Percentiles rank a stretch among this genome's conserved stretches.
Conservation (phyloP, 2,113 vertebrate genomes). For the Galemys pyrenaicus region DNA sequence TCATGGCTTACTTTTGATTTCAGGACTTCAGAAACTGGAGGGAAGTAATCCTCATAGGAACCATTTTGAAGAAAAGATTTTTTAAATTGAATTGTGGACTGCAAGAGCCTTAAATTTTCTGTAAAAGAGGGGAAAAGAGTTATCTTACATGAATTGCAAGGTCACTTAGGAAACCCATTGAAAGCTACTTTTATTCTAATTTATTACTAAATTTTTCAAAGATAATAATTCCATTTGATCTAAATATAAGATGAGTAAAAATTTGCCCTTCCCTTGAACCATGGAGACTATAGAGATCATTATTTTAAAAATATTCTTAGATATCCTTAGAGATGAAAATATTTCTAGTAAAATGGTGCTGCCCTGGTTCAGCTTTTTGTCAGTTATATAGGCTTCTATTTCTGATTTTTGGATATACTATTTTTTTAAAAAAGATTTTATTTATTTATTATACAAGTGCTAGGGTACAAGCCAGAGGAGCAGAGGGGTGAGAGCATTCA, state of each 20-base stretch:
- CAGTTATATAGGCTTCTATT: slow-evolving; percentile 39
- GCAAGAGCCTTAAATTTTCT: slow-evolving; percentile 84
- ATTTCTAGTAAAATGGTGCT: slow-evolving; percentile 39
- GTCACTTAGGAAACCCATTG: slow-evolving; percentile 34
- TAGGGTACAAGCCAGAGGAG: no score
- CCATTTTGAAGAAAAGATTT: slow-evolving; percentile 80
- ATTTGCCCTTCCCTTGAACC: slow-evolving; percentile 67
- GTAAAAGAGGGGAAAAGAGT: slow-evolving; percentile 71
- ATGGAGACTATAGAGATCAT: slow-evolving; percentile 9
- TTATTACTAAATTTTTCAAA: slow-evolving; percentile 42
- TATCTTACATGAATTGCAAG: slow-evolving; percentile 51
- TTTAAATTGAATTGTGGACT: slow-evolving; percentile 79
- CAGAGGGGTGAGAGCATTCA: no score
- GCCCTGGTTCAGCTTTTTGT: background rate
- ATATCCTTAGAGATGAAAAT: slow-evolving; percentile 70
- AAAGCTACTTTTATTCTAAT: slow-evolving; percentile 60
- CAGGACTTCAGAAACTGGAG: slow-evolving; percentile 82
- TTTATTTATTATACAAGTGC: no score
- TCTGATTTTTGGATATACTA: slow-evolving; percentile 1
- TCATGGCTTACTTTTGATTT: slow-evolving; percentile 85
- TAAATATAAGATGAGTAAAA: slow-evolving; percentile 50
- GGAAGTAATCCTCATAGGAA: slow-evolving; percentile 79
- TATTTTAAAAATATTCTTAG: slow-evolving; percentile 70
- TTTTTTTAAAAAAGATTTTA: no score
- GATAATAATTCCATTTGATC: slow-evolving; percentile 42